Evolutionary conservation across 2,113 vertebrate genomes (phyloP), one percentile per base, ranked within the genome.

Genomic region (Triplophysa siluroides): DNA sequence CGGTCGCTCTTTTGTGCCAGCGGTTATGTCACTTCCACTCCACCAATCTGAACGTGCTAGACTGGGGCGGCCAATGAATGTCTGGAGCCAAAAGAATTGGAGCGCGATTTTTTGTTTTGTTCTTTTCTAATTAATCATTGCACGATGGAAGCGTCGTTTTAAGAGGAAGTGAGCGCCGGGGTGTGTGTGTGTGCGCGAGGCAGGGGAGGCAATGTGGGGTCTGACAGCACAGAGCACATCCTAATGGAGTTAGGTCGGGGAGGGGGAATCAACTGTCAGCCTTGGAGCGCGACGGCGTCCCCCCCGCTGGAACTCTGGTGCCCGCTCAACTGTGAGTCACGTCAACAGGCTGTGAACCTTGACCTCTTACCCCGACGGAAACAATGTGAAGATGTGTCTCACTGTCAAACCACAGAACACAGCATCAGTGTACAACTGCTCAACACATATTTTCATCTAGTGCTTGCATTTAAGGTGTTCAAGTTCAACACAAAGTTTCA

Each of bases 251-350:
- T 65, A n/a, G 29, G 62, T 21, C 6, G n/a, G 54, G 19, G 24
- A 52, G 43, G 54, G 56, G 38, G 79, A 11, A 18, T 56, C 63
- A 56, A 47, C 69, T 65, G 38, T 52, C 77, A 78, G 58, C 54
- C 77, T 38, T 24, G 50, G 64, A 69, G 52, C 18, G 26, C 61
- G 26, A 13, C 33, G 65, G n/a, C 11, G 47, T 29, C 61, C 61
- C 64, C 62, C 68, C 58, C 43, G 21, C 21, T 63, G 81, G 60
- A 74, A 64, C 70, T 85, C 77, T 86, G 73, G 75, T 80, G 86
- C 84, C 85, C 74, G 58, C 62, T 88, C 76, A 83, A 82, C 85
- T 87, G 86, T 84, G 82, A 85, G 81, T 86, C 84, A 87, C 83
- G 52, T 80, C 83, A 85, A 81, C 84, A 86, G 85, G 82, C 81